Conservation (phyloP, 2,113 vertebrate species). For the Grantiella picta region DNA sequence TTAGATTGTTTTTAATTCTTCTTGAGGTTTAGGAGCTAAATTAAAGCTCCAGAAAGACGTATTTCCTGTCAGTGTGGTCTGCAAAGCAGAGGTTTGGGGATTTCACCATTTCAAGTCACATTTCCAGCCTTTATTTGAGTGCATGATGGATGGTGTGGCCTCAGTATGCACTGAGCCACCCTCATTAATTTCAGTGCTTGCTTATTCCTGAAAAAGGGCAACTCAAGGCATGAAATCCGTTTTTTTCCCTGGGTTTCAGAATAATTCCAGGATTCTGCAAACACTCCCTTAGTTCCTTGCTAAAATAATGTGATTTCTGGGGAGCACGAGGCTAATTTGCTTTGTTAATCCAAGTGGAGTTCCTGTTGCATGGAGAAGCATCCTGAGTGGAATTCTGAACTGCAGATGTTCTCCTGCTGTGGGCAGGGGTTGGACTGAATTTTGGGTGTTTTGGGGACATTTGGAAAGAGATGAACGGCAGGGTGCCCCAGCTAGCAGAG, state of each 20-base stretch:
- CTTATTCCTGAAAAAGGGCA: background rate
- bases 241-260: background rate
- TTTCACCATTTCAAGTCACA: background rate
- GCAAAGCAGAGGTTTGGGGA: background rate
- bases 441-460: background rate
- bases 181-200: background rate
- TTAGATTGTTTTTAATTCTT: background rate
- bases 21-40: background rate
- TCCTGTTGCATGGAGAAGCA: background rate
- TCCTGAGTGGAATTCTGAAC: background rate
- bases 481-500: background rate
- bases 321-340: background rate
- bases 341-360: background rate
- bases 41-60: background rate
- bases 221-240: fast-evolving
- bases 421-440: background rate
- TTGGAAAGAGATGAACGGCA: background rate
- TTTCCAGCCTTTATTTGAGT: background rate
- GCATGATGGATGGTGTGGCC: background rate
- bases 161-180: background rate
- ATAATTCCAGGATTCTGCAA: background rate
- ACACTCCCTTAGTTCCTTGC: background rate
- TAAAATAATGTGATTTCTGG: background rate
- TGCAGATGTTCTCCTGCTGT: background rate
- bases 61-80: background rate